Percentiles rank a stretch among this genome's conserved stretches.
Evolutionary conservation across 2,888 invertebrate species (phyloP).

Genomic region (Drosophila demipolita): DNA sequence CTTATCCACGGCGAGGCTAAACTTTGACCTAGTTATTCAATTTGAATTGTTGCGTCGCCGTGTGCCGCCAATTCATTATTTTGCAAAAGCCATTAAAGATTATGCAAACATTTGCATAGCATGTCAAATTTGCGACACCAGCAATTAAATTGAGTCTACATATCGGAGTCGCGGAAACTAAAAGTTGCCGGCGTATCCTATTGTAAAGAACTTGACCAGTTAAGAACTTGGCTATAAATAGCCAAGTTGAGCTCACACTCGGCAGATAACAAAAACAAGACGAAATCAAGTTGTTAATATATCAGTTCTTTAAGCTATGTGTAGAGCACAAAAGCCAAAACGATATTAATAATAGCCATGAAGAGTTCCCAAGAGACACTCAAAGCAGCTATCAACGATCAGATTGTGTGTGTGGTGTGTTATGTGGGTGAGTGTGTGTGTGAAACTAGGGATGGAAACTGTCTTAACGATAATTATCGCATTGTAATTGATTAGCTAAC

Average conservation of each 20-base stretch:
- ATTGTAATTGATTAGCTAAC: not conserved
- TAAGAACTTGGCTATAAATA: constrained; percentile 44
- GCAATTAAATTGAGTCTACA: constrained; percentile 30
- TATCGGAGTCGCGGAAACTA: constrained; percentile 33
- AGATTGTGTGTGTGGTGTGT: not conserved
- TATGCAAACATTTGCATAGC: constrained; percentile 58
- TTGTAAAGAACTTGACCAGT: constrained; percentile 37
- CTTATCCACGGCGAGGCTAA: constrained; percentile 53
- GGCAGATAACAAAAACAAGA: constrained; percentile 27
- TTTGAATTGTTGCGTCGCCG: constrained; percentile 42
- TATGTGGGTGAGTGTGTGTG: constrained; percentile 53
- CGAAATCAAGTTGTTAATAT: constrained; percentile 48
- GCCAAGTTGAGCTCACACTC: constrained; percentile 15
- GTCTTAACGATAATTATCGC: constrained; percentile 17
- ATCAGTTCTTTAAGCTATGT: constrained; percentile 49
- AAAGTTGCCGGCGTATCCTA: constrained; percentile 24
- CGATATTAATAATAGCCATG: constrained; percentile 33
- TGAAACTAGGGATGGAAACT: constrained; percentile 37
- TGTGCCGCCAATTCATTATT: constrained; percentile 54
- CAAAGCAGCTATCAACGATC: constrained; percentile 54
- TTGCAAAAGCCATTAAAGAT: constrained; percentile 46
- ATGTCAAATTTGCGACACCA: constrained; percentile 5
- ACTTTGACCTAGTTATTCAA: constrained; percentile 66
- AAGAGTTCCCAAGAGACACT: constrained; percentile 47
- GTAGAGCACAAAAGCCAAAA: constrained; percentile 15